These are phyloP conservation scores for Tetrapedia diversipes DNA, from an alignment of 2,888 invertebrate species.

Conservation along the genomic window DNA sequence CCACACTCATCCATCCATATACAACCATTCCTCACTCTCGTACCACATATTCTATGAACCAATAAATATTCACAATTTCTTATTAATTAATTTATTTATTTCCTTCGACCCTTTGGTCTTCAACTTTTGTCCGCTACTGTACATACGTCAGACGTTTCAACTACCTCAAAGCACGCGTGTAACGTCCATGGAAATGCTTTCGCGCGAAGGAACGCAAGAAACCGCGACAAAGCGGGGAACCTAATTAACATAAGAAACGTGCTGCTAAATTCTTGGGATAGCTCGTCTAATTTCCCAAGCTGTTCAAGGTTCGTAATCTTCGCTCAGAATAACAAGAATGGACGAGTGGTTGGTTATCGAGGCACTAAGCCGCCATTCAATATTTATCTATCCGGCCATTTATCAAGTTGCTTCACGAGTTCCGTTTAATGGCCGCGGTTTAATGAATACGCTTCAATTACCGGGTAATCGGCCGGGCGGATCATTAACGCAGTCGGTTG, in stretches of 20 bases:
- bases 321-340: background rate
- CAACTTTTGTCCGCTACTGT: too few relatives aligned
- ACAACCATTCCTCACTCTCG: too few relatives aligned
- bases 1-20: too few relatives aligned
- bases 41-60: too few relatives aligned
- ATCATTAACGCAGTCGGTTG: constrained; percentile 46
- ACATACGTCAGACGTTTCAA: too few relatives aligned
- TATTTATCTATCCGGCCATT: constrained; percentile 33
- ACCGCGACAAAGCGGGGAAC: background rate
- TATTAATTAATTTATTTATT: too few relatives aligned
- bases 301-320: constrained; percentile 7
- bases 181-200: too few relatives aligned
- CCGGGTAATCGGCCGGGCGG: constrained; percentile 28
- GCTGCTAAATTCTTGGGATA: background rate
- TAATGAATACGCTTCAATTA: constrained; percentile 48
- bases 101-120: too few relatives aligned
- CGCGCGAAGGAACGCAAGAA: too few relatives aligned
- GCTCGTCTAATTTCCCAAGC: background rate
- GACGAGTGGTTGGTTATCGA: background rate
- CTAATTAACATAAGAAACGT: background rate
- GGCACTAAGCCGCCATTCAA: constrained; percentile 17
- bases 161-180: too few relatives aligned
- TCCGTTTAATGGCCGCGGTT: constrained; percentile 30
- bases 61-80: too few relatives aligned
- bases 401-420: constrained; percentile 25